A percentile compares a stretch with the other conserved stretches of the same genome.
Conservation (phyloP, 2,888 invertebrate genomes). For the Lydus trimaculatus region DNA sequence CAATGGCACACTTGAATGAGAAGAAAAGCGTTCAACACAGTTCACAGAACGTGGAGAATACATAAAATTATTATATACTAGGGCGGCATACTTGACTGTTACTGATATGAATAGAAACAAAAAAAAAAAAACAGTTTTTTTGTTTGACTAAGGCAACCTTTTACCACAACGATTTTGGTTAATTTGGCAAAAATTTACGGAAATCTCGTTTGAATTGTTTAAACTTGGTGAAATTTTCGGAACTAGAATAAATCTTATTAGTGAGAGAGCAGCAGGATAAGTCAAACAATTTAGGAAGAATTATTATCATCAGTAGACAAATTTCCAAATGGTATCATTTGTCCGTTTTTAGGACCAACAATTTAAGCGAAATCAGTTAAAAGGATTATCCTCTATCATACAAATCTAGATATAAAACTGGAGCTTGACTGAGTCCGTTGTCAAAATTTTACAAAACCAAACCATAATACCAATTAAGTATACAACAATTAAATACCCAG, state of each 20-base stretch:
- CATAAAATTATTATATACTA: background rate
- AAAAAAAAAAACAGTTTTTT: background rate
- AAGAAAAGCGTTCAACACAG: background rate
- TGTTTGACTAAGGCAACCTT: background rate
- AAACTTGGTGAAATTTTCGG: background rate
- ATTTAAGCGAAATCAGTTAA: conserved; percentile 16
- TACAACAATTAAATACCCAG: conserved; percentile 13
- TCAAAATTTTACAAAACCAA: conserved; percentile 34
- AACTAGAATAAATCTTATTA: background rate
- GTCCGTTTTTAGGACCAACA: background rate
- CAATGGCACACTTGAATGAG: background rate
- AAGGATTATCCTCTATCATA: conserved; percentile 25
- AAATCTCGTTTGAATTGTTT: background rate
- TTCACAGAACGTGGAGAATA: background rate
- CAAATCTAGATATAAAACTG: conserved; percentile 26
- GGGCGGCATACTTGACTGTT: background rate
- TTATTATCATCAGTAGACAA: background rate
- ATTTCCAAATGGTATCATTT: background rate
- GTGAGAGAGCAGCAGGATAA: background rate
- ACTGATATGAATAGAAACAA: background rate
- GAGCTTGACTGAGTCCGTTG: conserved; percentile 21
- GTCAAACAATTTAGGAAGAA: background rate
- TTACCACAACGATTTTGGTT: too few species aligned
- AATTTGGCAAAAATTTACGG: background rate
- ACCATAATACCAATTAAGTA: conserved; percentile 35